A percentile compares a stretch with the other conserved stretches of the same genome.
These are phyloP conservation scores for Mesembrinibis cayennensis DNA, from an alignment of 2,113 vertebrate species.

Conservation along the genomic window DNA sequence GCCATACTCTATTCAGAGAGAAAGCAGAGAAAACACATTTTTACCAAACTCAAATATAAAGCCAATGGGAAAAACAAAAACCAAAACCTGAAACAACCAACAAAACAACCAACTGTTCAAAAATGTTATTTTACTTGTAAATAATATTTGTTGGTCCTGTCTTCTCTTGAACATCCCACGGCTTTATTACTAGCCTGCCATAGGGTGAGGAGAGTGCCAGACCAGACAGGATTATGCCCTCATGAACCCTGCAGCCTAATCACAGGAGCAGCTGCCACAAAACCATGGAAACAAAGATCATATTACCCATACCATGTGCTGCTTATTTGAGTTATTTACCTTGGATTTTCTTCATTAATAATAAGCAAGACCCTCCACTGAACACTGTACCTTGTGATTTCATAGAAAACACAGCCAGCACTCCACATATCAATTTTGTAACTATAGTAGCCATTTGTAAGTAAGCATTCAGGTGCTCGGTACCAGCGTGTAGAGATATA, in stretches of 20 bases:
- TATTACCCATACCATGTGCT: not conserved
- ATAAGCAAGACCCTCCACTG: not conserved
- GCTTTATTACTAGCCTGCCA: not conserved
- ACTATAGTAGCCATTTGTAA: constrained; percentile 84
- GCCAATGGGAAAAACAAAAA: not conserved
- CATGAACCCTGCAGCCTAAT: not conserved
- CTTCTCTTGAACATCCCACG: not conserved
- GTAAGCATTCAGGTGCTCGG: constrained; percentile 86
- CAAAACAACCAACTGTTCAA: not conserved
- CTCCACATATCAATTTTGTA: constrained; percentile 86
- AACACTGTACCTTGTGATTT: constrained; percentile 81
- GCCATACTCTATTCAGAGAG: not conserved
- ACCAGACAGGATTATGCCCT: not conserved
- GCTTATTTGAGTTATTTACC: not conserved
- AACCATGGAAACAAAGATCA: not conserved
- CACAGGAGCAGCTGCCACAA: not conserved
- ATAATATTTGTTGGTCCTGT: not conserved
- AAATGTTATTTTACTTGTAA: not conserved
- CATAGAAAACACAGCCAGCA: constrained; percentile 86
- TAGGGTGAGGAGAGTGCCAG: not conserved
- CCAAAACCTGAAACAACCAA: not conserved
- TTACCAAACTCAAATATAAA: not conserved
- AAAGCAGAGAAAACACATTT: not conserved
- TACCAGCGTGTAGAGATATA: constrained; percentile 88
- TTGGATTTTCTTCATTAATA: not conserved